phyloP scores from a whole-genome alignment of 2,888 invertebrate species.

The Pteria penguin region DNA sequence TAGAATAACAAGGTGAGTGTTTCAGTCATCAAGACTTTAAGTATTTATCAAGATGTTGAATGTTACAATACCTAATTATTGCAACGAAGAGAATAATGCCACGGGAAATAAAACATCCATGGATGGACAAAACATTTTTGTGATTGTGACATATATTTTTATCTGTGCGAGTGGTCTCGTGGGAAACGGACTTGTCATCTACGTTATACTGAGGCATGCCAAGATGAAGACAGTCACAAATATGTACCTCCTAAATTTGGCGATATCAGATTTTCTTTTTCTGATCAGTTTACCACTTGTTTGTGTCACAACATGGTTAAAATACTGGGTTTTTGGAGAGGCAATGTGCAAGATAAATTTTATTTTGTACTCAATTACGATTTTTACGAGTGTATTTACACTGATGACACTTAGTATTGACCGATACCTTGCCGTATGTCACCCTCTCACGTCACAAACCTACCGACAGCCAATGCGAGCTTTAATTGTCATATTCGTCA shows the following conservation, averaged over 20 bases:
- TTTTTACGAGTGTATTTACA: constrained; percentile 80
- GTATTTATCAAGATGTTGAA: too few species aligned
- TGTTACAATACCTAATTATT: background rate
- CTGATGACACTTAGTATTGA: constrained; percentile 80
- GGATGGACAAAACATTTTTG: constrained; percentile 34
- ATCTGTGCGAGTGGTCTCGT: constrained; percentile 75
- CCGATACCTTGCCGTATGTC: constrained; percentile 80
- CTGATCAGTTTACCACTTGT: constrained; percentile 79
- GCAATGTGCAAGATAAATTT: constrained; percentile 80
- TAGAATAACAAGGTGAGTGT: too few species aligned
- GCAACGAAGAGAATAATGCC: background rate
- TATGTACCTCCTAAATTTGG: constrained; percentile 80
- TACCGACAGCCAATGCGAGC: constrained; percentile 76
- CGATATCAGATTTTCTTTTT: constrained; percentile 79
- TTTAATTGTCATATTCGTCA: constrained; percentile 74
- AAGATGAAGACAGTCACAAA: constrained; percentile 81
- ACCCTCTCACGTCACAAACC: constrained; percentile 76
- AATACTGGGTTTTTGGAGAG: constrained; percentile 79
- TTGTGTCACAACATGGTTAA: constrained; percentile 68
- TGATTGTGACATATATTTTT: constrained; percentile 58
- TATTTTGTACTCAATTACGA: constrained; percentile 79
- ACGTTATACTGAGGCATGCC: constrained; percentile 76
- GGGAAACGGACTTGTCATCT: constrained; percentile 80
- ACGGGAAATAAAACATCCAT: background rate
- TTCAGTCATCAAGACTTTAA: too few species aligned